Evolutionary conservation across 2,888 invertebrate genomes (phyloP), one percentile per base, ranked within the genome.

Genomic region (Cepaea hortensis): DNA sequence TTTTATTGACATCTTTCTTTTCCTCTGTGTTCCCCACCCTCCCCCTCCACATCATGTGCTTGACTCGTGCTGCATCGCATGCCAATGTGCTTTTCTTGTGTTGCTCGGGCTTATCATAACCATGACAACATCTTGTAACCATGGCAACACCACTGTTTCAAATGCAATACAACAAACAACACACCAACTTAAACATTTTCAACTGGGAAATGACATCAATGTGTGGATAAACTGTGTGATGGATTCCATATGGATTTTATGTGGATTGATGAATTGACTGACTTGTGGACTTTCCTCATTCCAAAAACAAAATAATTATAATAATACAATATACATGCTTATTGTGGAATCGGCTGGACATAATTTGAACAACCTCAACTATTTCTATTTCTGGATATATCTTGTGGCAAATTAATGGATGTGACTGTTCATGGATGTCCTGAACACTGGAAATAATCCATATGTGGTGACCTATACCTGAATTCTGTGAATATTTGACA

Each of bases 21-120:
- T 65, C 76, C 76, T 85, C 55, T 79, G n/a, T 85, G 7, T 46
- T 70, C 50, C 55, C 55, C 55, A 55, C 55, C 55, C 55, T 55
- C 7, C 55, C 55, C 55, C 55, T 55, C 55, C 55, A 55, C 48
- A 48, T 46, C 79, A 68, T 70, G 79, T 79, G 77, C 85, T 85
- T 79, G 77, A 50, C 85, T 50, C 77, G 84, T 85, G 79, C 79
- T 85, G 77, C 77, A 68, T 79, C 65, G 76, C 84, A 85, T 79
- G 85, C 70, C 85, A 85, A 0, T 84, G 83, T 84, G 85, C 85
- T 85, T 85, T 85, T 77, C 85, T 79, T 79, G 20, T 85, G 85
- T 79, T 79, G 79, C 85, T 85, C 75, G 85, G 76, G 79, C 77
- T 46, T 82, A 11, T 65, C 23, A 35, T 80, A 80, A 80, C 80